These are phyloP conservation scores for Carcinoscorpius rotundicauda DNA, from an alignment of 1,140 invertebrate genomes.

Conservation along the genomic window DNA sequence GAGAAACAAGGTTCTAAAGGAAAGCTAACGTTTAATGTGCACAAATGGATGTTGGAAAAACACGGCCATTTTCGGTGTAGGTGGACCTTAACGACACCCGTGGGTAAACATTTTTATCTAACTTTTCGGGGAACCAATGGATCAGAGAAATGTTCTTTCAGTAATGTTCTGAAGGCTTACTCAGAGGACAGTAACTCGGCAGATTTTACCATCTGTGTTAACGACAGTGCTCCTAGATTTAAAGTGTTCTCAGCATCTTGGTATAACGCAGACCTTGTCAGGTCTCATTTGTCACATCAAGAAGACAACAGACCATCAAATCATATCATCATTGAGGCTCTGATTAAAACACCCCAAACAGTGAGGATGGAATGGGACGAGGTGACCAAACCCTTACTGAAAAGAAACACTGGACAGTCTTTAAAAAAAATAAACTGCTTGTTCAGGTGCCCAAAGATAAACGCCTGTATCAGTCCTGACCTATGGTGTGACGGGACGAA, in stretches of 20 bases:
- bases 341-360: constrained; percentile 53
- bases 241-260: no score
- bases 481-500: constrained; percentile 74
- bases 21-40: constrained; percentile 18
- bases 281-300: no score
- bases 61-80: constrained; percentile 14
- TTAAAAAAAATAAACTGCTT: constrained; percentile 43
- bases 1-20: constrained; percentile 21
- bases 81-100: constrained; percentile 16
- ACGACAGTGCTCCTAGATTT: no score
- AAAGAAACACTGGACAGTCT: constrained; percentile 38
- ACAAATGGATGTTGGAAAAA: not conserved
- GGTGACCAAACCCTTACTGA: constrained; percentile 43
- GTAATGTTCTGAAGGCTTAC: constrained; percentile 23
- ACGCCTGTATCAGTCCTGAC: constrained; percentile 73
- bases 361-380: constrained; percentile 73
- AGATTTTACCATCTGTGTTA: no score
- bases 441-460: constrained; percentile 66
- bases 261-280: no score
- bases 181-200: constrained; percentile 1
- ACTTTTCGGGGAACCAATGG: constrained; percentile 16
- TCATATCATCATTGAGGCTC: constrained; percentile 57
- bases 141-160: constrained; percentile 5
- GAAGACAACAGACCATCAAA: not conserved
- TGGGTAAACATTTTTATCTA: constrained; percentile 16